phyloP scores from a whole-genome alignment of 1,140 invertebrate genomes.

The Zaprionus ghesquierei region DNA sequence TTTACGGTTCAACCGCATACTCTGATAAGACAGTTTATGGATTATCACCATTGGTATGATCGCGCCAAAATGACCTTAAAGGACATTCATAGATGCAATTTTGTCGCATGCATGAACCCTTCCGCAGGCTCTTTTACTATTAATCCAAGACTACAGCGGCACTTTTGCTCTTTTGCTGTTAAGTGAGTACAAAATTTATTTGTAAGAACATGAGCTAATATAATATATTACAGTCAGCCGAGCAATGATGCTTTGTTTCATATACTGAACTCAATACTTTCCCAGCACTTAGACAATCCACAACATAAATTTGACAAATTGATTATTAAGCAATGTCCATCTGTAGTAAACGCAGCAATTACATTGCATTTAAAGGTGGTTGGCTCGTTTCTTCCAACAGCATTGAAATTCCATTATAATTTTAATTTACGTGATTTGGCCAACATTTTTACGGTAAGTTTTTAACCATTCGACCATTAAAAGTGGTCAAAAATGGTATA shows the following conservation, averaged over 20 bases:
- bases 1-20: slow-evolving; percentile 97
- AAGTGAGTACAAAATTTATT: slow-evolving; percentile 84
- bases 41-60: slow-evolving; percentile 96
- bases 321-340: slow-evolving; percentile 83
- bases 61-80: slow-evolving; percentile 92
- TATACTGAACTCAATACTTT: slow-evolving; percentile 92
- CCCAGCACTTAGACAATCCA: slow-evolving; percentile 90
- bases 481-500: too few relatives aligned
- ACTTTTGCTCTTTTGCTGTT: slow-evolving; percentile 96
- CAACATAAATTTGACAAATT: slow-evolving; percentile 83
- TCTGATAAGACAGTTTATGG: slow-evolving; percentile 94
- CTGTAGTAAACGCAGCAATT: slow-evolving; percentile 89
- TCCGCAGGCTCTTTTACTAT: slow-evolving; percentile 97
- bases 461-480: too few relatives aligned
- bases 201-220: neutral
- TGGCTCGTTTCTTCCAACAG: slow-evolving; percentile 92
- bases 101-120: slow-evolving; percentile 97
- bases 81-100: slow-evolving; percentile 96
- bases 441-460: slow-evolving; percentile 92
- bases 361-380: slow-evolving; percentile 90
- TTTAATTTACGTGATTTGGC: slow-evolving; percentile 96
- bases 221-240: slow-evolving; percentile 88
- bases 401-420: slow-evolving; percentile 96
- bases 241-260: slow-evolving; percentile 90
- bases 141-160: slow-evolving; percentile 93